Conservation (phyloP, 2,888 invertebrate genomes). For the Cantharis flavilabris region DNA sequence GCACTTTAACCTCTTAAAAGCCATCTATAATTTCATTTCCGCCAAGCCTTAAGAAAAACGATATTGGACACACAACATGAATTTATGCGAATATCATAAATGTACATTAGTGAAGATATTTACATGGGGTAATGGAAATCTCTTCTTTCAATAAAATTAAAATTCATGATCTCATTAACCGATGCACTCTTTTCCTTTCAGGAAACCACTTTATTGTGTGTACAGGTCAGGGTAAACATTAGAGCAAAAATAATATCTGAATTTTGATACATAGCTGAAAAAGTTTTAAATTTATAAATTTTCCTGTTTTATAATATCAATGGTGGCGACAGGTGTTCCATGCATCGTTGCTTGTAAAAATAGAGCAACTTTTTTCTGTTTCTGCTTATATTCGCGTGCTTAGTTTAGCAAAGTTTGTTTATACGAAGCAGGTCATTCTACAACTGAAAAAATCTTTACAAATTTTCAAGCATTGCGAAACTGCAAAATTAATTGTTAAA, state of each 20-base stretch:
- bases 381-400: background rate
- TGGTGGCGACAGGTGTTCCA: background rate
- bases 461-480: background rate
- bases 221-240: background rate
- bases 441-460: background rate
- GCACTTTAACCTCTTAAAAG: background rate
- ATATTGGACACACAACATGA: background rate
- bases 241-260: background rate
- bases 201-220: background rate
- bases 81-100: background rate
- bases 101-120: background rate
- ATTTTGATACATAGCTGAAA: background rate
- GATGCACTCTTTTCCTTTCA: background rate
- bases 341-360: background rate
- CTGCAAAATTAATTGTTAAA: background rate
- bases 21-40: too few species aligned
- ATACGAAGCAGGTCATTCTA: background rate
- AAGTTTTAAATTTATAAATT: background rate
- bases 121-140: background rate
- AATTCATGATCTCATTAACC: background rate
- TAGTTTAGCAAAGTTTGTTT: background rate
- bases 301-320: constrained; percentile 3
- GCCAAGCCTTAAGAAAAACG: background rate
- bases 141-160: background rate
- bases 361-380: background rate